Evolutionary conservation across 2,888 invertebrate species (phyloP).

Genomic region (Chrysomela aeneicollis): DNA sequence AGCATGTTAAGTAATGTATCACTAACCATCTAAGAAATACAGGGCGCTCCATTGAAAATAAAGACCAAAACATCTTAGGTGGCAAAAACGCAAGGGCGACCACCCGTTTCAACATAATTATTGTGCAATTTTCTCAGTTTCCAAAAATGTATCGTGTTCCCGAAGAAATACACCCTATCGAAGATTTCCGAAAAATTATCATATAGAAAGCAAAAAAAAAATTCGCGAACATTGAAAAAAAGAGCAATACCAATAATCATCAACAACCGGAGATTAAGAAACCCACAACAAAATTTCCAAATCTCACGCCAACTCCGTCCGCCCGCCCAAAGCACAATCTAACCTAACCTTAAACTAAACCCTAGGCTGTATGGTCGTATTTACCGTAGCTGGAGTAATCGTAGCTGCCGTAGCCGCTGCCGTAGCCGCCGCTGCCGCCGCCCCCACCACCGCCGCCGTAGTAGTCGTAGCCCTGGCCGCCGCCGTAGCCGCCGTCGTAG

Average conservation of each 20-base stretch:
- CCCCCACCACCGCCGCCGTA: conserved; percentile 62
- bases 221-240: neutral
- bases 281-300: neutral
- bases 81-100: too few species aligned
- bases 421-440: conserved; percentile 65
- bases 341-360: conserved; percentile 21
- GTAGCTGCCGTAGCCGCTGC: conserved; percentile 81
- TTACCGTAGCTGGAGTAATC: conserved; percentile 85
- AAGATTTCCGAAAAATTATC: too few species aligned
- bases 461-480: conserved; percentile 73
- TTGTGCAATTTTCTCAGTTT: too few species aligned
- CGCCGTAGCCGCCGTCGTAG: conserved; percentile 62
- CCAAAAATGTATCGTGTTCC: too few species aligned
- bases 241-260: too few species aligned
- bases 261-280: neutral
- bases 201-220: neutral
- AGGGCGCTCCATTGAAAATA: too few species aligned
- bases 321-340: conserved; percentile 25
- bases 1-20: too few species aligned
- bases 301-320: conserved; percentile 24
- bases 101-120: too few species aligned
- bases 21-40: too few species aligned
- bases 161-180: too few species aligned
- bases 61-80: too few species aligned
- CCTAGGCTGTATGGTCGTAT: conserved; percentile 62